Base-by-base conservation (phyloP, 2,797 vertebrate species). In the Myoxocephalus aenaeus region DNA sequence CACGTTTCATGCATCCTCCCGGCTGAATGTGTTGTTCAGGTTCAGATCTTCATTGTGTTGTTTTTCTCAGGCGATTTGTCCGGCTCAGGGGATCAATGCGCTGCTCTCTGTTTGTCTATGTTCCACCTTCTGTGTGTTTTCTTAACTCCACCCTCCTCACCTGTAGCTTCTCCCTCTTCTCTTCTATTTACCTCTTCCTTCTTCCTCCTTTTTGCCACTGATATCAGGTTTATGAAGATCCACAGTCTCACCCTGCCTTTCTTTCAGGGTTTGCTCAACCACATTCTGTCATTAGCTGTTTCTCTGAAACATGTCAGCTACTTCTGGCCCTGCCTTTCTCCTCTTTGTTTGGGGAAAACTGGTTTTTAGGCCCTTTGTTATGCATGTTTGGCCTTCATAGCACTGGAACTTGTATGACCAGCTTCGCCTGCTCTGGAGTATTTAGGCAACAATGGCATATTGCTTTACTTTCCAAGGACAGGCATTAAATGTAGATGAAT, bases 131-230 rank as follows among this genome's bases (percentile, higher is more conserved):
- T 79, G 86, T 67, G 32, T 62, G 56, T 73, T 73, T 75, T 80
- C 74, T 86, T 83, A 75, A 91, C 92, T 90, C 93, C 94, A 78
- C 94, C 94, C 91, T 89, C 77, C 50, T 85, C 73, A 86, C 82
- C 85, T 86, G 56, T 34, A 56, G 68, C 59, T 71, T 57, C 44
- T 72, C 73, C 57, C 36, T 75, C 50, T 54, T 36, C 75, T 71
- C 61, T 38, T 36, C 46, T 56, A 10, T 74, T 77, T 50, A 62
- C 59, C 27, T n/a, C 62, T 81, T 67, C 56, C 70, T 73, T 46
- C 74, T 81, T 61, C 74, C 82, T 85, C 38, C 42, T 63, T 42
- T 48, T 50, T 65, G 38, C 42, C 44, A 80, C 25, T 63, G 9
- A 71, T 32, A 44, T 61, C 70, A 84, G 57, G 32, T 73, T 50